Conservation (phyloP, 2,113 vertebrate species). For the Petrocephalus microphthalmus region DNA sequence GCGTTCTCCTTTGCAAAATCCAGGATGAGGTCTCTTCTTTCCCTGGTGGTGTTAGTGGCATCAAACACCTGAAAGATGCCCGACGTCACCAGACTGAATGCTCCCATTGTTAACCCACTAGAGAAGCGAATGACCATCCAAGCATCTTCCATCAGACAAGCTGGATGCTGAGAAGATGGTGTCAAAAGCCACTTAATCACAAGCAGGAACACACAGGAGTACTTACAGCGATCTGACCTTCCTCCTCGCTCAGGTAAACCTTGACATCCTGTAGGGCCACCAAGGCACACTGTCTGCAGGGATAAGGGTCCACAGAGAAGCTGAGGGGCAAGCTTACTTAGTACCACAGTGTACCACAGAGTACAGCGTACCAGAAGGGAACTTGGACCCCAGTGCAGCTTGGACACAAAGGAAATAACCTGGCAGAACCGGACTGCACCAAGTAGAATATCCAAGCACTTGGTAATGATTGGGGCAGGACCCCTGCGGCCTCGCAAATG, state of each 20-base stretch:
- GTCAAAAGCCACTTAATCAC: background rate
- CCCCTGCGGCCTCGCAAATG: background rate
- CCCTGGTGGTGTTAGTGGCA: slow-evolving; percentile 68
- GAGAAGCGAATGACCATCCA: background rate
- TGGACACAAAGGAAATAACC: background rate
- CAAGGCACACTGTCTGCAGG: slow-evolving; percentile 76
- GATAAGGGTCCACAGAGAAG: slow-evolving; percentile 1
- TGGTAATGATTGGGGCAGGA: background rate
- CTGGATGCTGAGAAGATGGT: background rate
- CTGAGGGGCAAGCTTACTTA: background rate
- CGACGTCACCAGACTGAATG: background rate
- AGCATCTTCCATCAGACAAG: background rate
- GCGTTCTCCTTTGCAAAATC: slow-evolving; percentile 51
- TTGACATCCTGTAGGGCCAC: slow-evolving; percentile 89
- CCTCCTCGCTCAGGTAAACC: slow-evolving; percentile 76
- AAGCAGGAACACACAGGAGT: background rate
- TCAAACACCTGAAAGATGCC: slow-evolving; percentile 57
- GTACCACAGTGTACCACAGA: background rate
- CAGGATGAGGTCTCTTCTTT: slow-evolving; percentile 59
- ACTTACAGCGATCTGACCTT: slow-evolving; percentile 89
- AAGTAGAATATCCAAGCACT: background rate
- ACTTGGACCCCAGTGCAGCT: background rate
- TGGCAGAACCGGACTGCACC: background rate
- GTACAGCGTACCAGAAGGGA: background rate
- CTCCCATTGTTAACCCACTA: background rate